Evolutionary conservation across 2,888 invertebrate genomes (phyloP).

Genomic region (Lymantria monacha): DNA sequence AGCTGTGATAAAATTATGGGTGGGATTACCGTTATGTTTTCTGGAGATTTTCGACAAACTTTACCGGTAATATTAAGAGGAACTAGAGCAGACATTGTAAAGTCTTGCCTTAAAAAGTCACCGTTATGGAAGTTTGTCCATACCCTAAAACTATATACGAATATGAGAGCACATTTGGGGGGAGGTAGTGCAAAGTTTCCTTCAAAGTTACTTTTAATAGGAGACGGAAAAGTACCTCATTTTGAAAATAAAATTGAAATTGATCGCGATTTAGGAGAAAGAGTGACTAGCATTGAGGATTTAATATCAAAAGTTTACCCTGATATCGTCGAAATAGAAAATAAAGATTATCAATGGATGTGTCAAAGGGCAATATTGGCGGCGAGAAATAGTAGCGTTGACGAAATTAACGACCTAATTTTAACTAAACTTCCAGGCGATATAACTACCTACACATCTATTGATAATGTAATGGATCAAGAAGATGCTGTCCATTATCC

Average conservation of each 20-base stretch:
- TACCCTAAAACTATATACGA: constrained; percentile 28
- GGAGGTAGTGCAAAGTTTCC: constrained; percentile 25
- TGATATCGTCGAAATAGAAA: constrained; percentile 21
- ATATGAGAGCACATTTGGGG: constrained; percentile 30
- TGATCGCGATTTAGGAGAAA: constrained; percentile 21
- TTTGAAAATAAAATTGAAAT: constrained; percentile 24
- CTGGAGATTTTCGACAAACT: constrained; percentile 17
- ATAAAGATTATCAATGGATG: constrained; percentile 11
- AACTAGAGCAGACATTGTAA: constrained; percentile 33
- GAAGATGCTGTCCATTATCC: constrained; percentile 29
- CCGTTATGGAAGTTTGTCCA: constrained; percentile 19
- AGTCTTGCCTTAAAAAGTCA: constrained; percentile 29
- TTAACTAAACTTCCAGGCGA: constrained; percentile 26
- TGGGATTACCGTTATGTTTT: constrained; percentile 17
- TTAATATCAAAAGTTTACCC: constrained; percentile 21
- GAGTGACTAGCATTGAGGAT: constrained; percentile 18
- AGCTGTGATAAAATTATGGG: constrained; percentile 22
- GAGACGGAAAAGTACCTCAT: constrained; percentile 9
- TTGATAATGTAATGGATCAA: constrained; percentile 27
- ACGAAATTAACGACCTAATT: constrained; percentile 22
- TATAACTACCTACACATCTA: constrained; percentile 17
- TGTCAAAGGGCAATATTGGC: constrained; percentile 30
- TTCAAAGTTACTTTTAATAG: constrained; percentile 29
- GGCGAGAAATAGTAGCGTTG: constrained; percentile 25
- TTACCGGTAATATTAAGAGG: constrained; percentile 24